Evolutionary conservation across 2,797 vertebrate genomes (phyloP).

Genomic region (Hozukius guyotensis): DNA sequence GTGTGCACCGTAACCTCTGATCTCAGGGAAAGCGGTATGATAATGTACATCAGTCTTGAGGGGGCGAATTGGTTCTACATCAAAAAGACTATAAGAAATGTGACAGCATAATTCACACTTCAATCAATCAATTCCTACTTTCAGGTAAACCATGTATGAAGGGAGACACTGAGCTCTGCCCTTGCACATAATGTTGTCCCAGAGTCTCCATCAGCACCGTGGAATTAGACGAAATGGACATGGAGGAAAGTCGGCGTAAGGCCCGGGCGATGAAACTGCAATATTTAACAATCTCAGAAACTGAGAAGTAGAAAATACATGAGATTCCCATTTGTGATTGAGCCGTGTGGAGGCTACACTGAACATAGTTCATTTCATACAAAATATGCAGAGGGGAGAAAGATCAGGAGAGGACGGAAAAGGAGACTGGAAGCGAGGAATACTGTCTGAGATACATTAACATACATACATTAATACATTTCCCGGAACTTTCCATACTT

Average conservation of each 20-base stretch:
- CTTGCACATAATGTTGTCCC: not conserved
- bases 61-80: constrained; percentile 32
- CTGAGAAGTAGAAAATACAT: constrained; percentile 13
- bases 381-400: not conserved
- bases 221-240: constrained; percentile 25
- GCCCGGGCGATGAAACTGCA: not conserved
- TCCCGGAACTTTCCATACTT: not conserved
- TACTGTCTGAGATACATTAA: not conserved
- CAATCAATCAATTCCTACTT: constrained; percentile 40
- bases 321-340: constrained; percentile 8
- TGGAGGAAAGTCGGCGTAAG: not conserved
- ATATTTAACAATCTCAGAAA: constrained; percentile 1
- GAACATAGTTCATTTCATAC: constrained; percentile 9
- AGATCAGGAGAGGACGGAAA: not conserved
- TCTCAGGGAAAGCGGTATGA: constrained; percentile 3
- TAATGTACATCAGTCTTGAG: constrained; percentile 36
- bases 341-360: not conserved
- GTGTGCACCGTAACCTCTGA: constrained; percentile 8
- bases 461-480: not conserved
- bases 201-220: constrained; percentile 8
- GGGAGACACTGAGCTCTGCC: constrained; percentile 5
- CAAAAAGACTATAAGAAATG: constrained; percentile 34
- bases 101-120: constrained; percentile 40
- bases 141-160: constrained; percentile 28
- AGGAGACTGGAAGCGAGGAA: not conserved